Conservation (phyloP, 2,888 invertebrate genomes). For the Portevinia maculata region DNA sequence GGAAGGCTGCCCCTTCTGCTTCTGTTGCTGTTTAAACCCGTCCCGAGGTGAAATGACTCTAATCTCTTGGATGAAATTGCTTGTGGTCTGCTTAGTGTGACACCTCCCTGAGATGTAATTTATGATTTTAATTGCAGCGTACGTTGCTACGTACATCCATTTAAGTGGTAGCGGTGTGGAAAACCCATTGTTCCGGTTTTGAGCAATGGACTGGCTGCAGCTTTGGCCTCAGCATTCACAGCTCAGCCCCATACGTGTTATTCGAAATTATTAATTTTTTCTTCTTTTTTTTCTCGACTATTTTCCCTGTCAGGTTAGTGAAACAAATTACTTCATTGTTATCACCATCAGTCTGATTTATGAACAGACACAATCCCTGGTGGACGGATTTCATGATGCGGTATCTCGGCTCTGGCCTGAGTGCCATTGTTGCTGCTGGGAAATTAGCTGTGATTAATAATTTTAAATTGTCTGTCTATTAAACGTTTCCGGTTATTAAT, state of each 20-base stretch:
- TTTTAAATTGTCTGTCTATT: constrained; percentile 74
- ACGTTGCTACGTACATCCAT: constrained; percentile 51
- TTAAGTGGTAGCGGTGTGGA: constrained; percentile 67
- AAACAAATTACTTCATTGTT: constrained; percentile 74
- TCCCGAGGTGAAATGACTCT: constrained; percentile 50
- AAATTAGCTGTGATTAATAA: constrained; percentile 74
- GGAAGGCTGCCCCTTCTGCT: neutral
- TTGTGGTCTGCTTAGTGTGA: constrained; percentile 70
- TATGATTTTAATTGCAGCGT: constrained; percentile 72
- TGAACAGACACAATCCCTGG: constrained; percentile 61
- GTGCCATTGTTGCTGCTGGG: constrained; percentile 29
- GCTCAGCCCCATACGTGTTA: constrained; percentile 36
- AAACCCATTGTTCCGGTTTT: constrained; percentile 72
- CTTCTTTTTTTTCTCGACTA: constrained; percentile 46
- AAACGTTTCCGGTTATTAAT: constrained; percentile 74
- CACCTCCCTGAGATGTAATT: constrained; percentile 70
- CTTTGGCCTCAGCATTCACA: constrained; percentile 2
- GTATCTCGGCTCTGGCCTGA: constrained; percentile 24
- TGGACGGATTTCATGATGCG: constrained; percentile 33
- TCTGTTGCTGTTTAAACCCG: constrained; percentile 31
- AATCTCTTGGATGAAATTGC: constrained; percentile 65
- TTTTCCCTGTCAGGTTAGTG: constrained; percentile 72
- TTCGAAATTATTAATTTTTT: constrained; percentile 64
- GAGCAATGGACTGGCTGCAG: constrained; percentile 30
- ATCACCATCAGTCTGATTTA: constrained; percentile 73